A percentile compares a stretch with the other conserved stretches of the same genome.
Evolutionary conservation across 2,113 vertebrate species (phyloP).

Genomic region (Dromaius novaehollandiae): DNA sequence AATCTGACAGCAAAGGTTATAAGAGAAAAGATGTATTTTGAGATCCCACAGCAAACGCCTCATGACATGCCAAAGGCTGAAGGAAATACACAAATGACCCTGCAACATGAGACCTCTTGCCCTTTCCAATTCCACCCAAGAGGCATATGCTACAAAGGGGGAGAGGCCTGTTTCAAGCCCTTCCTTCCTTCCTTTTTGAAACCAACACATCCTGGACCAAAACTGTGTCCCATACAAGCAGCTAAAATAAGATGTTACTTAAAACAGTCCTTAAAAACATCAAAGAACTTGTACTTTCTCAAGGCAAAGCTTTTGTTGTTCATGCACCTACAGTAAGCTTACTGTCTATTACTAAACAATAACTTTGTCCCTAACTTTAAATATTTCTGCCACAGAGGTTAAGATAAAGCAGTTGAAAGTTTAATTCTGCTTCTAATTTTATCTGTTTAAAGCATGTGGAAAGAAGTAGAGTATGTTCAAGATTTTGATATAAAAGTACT

Average conservation of each 20-base stretch:
- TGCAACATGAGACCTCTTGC: conserved; percentile 84
- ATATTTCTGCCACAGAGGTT: background rate
- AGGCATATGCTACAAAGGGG: conserved; percentile 81
- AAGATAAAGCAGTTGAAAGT: background rate
- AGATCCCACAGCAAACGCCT: conserved; percentile 77
- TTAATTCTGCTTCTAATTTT: background rate
- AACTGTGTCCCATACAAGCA: conserved; percentile 34
- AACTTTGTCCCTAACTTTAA: background rate
- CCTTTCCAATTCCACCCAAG: conserved; percentile 81
- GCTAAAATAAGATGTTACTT: conserved; percentile 35
- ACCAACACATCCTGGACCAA: conserved; percentile 62
- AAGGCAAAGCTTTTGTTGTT: conserved; percentile 2
- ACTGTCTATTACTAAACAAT: background rate
- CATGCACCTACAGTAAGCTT: background rate
- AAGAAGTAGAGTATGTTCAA: background rate
- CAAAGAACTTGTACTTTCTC: background rate
- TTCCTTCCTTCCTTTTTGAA: conserved; percentile 68
- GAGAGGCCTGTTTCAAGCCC: conserved; percentile 70
- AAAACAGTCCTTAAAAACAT: conserved; percentile 4
- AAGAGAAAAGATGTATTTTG: conserved; percentile 76
- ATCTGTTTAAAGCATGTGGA: background rate
- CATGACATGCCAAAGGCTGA: conserved; percentile 66
- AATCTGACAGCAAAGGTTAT: conserved; percentile 85
- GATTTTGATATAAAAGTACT: background rate
- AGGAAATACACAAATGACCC: conserved; percentile 79